These are phyloP conservation scores for Hystrix cristata DNA, from an alignment of 2,113 vertebrate genomes.

Conservation along the genomic window DNA sequence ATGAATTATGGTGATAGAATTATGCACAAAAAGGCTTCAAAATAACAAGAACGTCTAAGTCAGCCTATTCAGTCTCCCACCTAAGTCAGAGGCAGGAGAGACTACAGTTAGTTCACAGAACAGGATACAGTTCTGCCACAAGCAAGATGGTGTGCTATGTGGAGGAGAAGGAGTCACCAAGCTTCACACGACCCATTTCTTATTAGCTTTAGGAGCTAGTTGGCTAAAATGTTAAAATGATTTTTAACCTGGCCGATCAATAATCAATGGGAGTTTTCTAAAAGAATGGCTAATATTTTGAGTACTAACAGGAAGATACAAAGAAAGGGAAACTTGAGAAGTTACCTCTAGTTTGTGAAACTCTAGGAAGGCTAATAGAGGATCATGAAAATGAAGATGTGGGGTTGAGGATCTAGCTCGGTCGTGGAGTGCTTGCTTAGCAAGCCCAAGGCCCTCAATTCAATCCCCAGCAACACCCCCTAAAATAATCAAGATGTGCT, in stretches of 20 bases:
- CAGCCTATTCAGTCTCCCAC: background rate
- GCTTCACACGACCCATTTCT: background rate
- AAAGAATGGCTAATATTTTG: background rate
- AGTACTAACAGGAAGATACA: background rate
- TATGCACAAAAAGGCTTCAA: background rate
- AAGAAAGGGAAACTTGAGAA: background rate
- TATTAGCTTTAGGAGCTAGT: background rate
- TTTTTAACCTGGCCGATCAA: background rate
- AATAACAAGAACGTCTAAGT: background rate
- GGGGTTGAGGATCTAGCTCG: no score
- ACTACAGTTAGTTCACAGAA: background rate
- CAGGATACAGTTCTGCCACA: background rate
- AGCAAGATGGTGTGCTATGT: background rate
- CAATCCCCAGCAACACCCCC: no score
- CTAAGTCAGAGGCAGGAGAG: background rate
- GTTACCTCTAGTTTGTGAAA: background rate
- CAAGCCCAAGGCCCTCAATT: no score
- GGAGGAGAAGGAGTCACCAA: background rate
- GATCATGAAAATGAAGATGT: background rate
- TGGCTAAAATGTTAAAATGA: background rate
- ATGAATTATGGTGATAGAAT: slow-evolving; percentile 40
- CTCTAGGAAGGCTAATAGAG: background rate
- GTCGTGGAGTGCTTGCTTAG: no score
- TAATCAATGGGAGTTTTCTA: background rate
- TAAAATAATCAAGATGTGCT: background rate